Evolutionary conservation across 2,797 vertebrate species (phyloP), one percentile per base, ranked within the genome.

Genomic region (Tauraco hartlaubi): DNA sequence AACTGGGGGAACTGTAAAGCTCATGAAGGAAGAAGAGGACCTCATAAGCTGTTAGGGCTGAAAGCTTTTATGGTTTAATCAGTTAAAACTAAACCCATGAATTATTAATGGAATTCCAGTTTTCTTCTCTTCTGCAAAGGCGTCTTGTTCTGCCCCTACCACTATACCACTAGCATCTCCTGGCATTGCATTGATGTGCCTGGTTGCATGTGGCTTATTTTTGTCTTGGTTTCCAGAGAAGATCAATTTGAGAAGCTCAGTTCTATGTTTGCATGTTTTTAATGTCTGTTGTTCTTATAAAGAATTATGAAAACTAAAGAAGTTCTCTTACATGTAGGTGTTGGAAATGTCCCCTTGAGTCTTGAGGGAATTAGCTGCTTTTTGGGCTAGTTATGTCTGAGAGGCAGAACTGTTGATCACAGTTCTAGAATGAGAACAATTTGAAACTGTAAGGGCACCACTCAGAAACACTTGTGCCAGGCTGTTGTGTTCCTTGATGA

Each of bases 191-290:
- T 6, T 33, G 10, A 15, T 11, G n/a, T n/a, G 28, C 43, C 29
- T 29, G 6, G 25, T 26, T 23, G 15, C 0, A 0, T 4, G 2
- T 20, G 22, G 19, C 10, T 74, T 11, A 14, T 20, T 62, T 49
- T 51, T 49, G 12, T 29, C 41, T 37, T 33, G 15, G 9, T 67
- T 90, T 67, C n/a, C 63, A 80, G n/a, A 62, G 48, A 19, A 54
- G 41, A 17, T 18, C 1, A 0, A 9, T 43, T 28, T 49, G n/a
- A 73, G 31, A 35, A 13, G 9, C 11, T 68, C 28, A 33, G 62
- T 26, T 20, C 19, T 61, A 31, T 9, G 11, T 41, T 61, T 43
- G 4, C 22, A 21, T 29, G 19, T 12, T 79, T 66, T 49, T 59
- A n/a, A 48, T 31, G 31, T n/a, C 33, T 67, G 15, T 35, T 49